A percentile compares a stretch with the other conserved stretches of the same genome.
These are phyloP conservation scores for Alviniconcha marisindica DNA, from an alignment of 1,140 invertebrate genomes.

Conservation along the genomic window DNA sequence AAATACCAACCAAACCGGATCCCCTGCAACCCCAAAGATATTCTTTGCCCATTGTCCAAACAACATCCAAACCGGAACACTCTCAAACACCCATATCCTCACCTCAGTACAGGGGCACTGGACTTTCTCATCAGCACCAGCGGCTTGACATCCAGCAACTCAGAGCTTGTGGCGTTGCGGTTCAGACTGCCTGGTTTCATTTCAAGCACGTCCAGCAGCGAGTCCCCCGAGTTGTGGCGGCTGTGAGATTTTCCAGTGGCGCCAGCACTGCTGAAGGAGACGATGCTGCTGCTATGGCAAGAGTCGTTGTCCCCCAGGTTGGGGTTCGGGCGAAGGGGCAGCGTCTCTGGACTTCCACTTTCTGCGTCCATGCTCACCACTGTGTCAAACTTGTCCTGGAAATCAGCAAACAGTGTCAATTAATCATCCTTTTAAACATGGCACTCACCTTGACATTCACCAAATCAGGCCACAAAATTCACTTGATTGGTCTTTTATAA, in stretches of 20 bases:
- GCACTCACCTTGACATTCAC: no score
- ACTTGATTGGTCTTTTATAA: no score
- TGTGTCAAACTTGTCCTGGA: constrained; percentile 49
- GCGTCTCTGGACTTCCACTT: constrained; percentile 36
- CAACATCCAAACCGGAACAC: no score
- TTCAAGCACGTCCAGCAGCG: constrained; percentile 54
- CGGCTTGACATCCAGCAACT: constrained; percentile 51
- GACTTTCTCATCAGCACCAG: constrained; percentile 44
- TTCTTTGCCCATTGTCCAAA: no score
- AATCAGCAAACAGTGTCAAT: not conserved
- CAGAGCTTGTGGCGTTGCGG: constrained; percentile 48
- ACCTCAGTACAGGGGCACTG: constrained; percentile 47
- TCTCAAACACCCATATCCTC: no score
- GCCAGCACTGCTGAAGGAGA: constrained; percentile 56
- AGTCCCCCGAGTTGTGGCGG: constrained; percentile 62
- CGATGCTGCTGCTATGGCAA: constrained; percentile 43
- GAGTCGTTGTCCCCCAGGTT: constrained; percentile 27
- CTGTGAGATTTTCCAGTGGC: constrained; percentile 54
- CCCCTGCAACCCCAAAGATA: no score
- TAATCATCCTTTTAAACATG: no score
- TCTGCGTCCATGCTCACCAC: constrained; percentile 43
- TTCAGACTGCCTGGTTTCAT: constrained; percentile 38
- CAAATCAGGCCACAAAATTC: no score
- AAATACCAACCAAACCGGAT: no score
- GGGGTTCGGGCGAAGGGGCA: constrained; percentile 1